Conservation (phyloP, 2,888 invertebrate genomes). For the Eilema griseolum region DNA sequence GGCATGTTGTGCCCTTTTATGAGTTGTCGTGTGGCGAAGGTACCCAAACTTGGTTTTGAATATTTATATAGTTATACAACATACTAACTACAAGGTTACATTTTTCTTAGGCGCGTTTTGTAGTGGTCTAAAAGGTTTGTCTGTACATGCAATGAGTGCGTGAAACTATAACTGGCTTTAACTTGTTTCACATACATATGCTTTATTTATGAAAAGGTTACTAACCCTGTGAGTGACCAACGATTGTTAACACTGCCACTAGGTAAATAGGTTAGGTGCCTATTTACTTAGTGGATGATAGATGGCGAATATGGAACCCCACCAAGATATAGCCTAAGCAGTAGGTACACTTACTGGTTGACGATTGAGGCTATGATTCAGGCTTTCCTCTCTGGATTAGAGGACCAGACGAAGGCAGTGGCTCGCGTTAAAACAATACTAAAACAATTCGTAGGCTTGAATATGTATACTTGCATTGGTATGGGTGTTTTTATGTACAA, state of each 20-base stretch:
- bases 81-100: neutral
- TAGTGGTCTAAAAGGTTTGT: neutral
- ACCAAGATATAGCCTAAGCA: no score
- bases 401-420: no score
- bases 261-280: neutral
- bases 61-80: neutral
- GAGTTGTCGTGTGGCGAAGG: neutral
- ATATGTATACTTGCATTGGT: no score
- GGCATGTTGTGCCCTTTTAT: conserved; percentile 1
- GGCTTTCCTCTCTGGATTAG: no score
- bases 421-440: no score
- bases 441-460: no score
- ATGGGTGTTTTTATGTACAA: no score
- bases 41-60: neutral
- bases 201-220: conserved; percentile 1
- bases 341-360: no score
- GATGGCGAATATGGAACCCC: neutral
- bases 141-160: neutral
- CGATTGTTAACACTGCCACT: neutral
- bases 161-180: neutral
- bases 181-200: neutral
- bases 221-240: conserved; percentile 1
- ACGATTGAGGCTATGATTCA: no score
- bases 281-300: no score
- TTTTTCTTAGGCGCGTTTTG: conserved; percentile 1